Conservation (phyloP, 2,888 invertebrate species). For the Himalopsyche kuldschensis region DNA sequence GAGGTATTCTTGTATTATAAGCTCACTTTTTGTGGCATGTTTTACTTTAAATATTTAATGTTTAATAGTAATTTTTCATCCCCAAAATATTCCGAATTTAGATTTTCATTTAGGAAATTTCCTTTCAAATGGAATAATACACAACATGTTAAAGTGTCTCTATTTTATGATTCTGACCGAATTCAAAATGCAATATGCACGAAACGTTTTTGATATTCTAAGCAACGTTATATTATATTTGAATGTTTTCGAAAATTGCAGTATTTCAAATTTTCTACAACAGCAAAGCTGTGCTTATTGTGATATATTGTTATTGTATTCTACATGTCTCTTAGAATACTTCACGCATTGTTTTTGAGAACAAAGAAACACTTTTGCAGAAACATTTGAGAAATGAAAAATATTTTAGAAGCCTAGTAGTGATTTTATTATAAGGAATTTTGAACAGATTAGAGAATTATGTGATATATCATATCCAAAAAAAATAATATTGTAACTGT, state of each 20-base stretch:
- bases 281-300: no score
- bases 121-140: neutral
- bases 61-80: neutral
- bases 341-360: no score
- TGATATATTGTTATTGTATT: no score
- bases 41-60: neutral
- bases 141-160: neutral
- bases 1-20: neutral
- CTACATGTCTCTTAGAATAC: no score
- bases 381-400: no score
- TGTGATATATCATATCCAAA: no score
- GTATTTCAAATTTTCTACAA: no score
- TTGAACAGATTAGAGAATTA: no score
- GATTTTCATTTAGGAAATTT: neutral
- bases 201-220: neutral
- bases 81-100: neutral
- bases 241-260: neutral
- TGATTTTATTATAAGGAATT: no score
- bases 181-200: neutral
- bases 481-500: no score
- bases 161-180: neutral
- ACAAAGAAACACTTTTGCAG: no score
- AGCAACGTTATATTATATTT: neutral
- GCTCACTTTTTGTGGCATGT: neutral
- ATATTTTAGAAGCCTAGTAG: no score